Base-by-base conservation (phyloP, 2,797 vertebrate species). In the Morus bassanus region DNA sequence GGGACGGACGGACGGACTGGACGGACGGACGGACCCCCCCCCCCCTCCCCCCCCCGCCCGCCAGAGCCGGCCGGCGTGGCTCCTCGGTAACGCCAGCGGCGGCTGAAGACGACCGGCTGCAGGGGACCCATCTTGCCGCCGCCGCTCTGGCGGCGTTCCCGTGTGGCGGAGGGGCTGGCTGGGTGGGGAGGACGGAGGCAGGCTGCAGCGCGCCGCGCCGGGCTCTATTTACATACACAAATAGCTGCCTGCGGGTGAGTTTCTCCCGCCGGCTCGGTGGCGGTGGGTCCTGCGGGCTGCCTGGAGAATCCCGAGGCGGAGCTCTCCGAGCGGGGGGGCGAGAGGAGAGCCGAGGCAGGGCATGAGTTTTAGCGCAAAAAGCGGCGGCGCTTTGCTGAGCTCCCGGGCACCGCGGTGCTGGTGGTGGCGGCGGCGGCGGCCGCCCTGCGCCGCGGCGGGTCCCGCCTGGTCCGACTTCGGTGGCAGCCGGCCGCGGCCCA, bases 401-500 rank as follows among this genome's bases (percentile, higher is more conserved):
- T 76, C 67, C 86, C 86, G 63, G 65, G 92, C 83, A 33, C 27
- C 79, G 91, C 94, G 64, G 75, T 91, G 54, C 54, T 57, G 92
- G 74, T 91, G 95, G 76, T 6, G 72, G 65, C 54, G 39, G 60
- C 68, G 7, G 53, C 48, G 7, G 63, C 88, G 33, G 60, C 89
- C 50, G 19, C 53, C 39, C 54, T 69, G 60, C 95, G 68, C 70
- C n/a, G 31, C 48, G 50, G 53, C n/a, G 43, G 64, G 77, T 68
- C 79, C 86, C 39, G 48, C 43, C 48, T 73, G 89, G 85, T 91
- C 75, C 64, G 59, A 23, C 88, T 83, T 94, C 88, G 70, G 77
- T 27, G 92, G 69, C 82, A 57, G 78, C 92, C 97, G 97, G 85
- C 77, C 95, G 60, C 98, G 99, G 91, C 96, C 95, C 97, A 98